These are phyloP conservation scores for Alca torda DNA, from an alignment of 2,797 vertebrate genomes.

Conservation along the genomic window DNA sequence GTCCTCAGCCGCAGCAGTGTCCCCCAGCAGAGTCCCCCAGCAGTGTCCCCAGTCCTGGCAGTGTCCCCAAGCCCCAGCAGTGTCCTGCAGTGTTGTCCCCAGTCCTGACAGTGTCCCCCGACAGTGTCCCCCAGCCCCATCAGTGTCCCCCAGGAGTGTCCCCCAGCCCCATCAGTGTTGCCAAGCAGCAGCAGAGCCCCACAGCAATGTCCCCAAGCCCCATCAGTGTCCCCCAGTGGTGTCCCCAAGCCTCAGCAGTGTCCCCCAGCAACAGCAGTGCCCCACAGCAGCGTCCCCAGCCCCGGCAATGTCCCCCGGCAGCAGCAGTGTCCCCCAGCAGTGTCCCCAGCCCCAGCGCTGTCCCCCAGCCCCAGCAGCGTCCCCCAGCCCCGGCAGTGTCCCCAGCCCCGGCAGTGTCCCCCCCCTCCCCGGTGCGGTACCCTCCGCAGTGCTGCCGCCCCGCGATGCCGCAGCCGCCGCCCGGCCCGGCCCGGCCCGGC, in stretches of 20 bases:
- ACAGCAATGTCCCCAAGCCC: background rate
- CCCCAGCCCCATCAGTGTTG: too few relatives aligned
- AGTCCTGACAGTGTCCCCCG: background rate
- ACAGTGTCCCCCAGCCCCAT: background rate
- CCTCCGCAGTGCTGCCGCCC: too few relatives aligned
- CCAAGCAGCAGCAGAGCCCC: background rate
- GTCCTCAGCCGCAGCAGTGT: background rate
- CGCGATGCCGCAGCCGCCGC: too few relatives aligned
- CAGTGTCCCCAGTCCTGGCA: background rate
- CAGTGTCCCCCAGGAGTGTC: too few relatives aligned
- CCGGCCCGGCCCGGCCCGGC: too few relatives aligned
- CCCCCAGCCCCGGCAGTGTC: too few relatives aligned
- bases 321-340: too few relatives aligned
- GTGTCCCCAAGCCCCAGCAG: background rate
- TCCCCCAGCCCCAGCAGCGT: too few relatives aligned
- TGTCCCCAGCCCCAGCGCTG: too few relatives aligned
- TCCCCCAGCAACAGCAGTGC: background rate
- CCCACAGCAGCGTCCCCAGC: background rate
- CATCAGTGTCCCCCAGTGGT: background rate
- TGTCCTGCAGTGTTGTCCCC: background rate
- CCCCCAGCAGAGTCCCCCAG: background rate
- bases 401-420: too few relatives aligned
- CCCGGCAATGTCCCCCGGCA: background rate
- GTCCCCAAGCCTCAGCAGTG: background rate
- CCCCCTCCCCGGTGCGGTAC: too few relatives aligned